These are phyloP conservation scores for Eupithecia abbreviata DNA, from an alignment of 2,888 invertebrate species.

Conservation along the genomic window DNA sequence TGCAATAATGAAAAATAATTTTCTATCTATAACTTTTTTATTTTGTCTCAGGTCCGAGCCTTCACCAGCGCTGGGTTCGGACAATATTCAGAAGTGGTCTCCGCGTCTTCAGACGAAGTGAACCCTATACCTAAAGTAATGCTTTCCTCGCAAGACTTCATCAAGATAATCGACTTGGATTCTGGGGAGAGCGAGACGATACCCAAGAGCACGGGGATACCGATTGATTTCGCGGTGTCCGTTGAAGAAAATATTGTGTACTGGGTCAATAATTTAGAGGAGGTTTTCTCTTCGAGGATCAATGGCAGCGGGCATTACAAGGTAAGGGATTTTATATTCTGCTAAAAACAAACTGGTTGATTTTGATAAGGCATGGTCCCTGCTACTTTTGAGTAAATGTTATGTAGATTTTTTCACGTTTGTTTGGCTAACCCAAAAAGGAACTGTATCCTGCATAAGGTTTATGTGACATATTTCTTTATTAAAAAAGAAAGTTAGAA, in stretches of 20 bases:
- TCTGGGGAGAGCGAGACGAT: constrained; percentile 85
- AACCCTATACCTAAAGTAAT: constrained; percentile 91
- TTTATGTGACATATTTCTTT: too few relatives aligned
- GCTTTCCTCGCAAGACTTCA: constrained; percentile 88
- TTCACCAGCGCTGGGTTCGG: constrained; percentile 91
- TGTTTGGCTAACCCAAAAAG: too few relatives aligned
- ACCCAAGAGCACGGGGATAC: constrained; percentile 86
- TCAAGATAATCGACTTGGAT: constrained; percentile 91
- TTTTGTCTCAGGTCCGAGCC: constrained; percentile 87
- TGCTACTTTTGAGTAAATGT: too few relatives aligned
- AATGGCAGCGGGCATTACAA: constrained; percentile 81
- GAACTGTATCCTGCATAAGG: too few relatives aligned
- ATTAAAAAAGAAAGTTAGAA: too few relatives aligned
- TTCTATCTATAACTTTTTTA: neutral
- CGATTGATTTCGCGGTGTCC: constrained; percentile 87
- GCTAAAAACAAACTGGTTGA: neutral
- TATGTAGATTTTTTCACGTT: too few relatives aligned
- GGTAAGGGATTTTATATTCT: constrained; percentile 50
- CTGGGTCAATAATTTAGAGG: constrained; percentile 92
- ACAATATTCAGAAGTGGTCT: constrained; percentile 85
- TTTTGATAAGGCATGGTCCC: too few relatives aligned
- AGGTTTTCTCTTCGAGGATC: constrained; percentile 86
- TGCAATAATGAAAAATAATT: too few relatives aligned
- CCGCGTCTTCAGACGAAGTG: constrained; percentile 86
- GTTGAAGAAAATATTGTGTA: constrained; percentile 89